phyloP scores from a whole-genome alignment of 2,888 invertebrate genomes.

The Phanerotoma sp. region DNA sequence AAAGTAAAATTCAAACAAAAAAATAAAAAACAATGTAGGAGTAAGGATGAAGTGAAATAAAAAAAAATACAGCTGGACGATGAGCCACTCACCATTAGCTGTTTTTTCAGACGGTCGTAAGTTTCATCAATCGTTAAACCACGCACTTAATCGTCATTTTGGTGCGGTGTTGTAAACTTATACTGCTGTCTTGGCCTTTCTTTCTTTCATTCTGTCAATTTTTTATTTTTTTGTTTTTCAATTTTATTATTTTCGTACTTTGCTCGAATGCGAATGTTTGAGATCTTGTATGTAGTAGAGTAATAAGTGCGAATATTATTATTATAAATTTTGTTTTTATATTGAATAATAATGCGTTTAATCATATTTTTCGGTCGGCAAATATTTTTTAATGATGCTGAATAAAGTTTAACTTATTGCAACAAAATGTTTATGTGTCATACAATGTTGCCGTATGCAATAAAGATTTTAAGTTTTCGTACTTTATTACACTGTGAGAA shows the following conservation, averaged over 20 bases:
- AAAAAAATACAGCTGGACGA: constrained; percentile 20
- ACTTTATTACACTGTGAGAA: too few relatives aligned
- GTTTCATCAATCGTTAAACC: constrained; percentile 53
- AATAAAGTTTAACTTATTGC: too few relatives aligned
- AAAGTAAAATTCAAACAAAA: too few relatives aligned
- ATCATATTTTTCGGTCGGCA: too few relatives aligned
- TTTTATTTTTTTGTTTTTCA: constrained; percentile 13
- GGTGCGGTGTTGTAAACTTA: constrained; percentile 53
- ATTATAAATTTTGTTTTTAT: too few relatives aligned
- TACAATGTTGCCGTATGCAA: too few relatives aligned
- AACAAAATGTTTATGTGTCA: too few relatives aligned
- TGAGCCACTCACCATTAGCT: constrained; percentile 33
- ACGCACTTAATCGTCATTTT: constrained; percentile 55
- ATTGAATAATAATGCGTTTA: too few relatives aligned
- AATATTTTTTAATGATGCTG: too few relatives aligned
- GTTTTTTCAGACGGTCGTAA: constrained; percentile 34
- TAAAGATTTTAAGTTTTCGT: too few relatives aligned
- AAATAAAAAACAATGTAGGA: constrained; percentile 8
- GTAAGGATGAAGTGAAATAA: not conserved
- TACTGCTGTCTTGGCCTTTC: constrained; percentile 18
- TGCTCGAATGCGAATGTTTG: constrained; percentile 26
- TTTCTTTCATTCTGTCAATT: constrained; percentile 8
- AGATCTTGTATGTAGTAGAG: not conserved
- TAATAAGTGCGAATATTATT: constrained; percentile 15
- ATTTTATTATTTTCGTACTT: constrained; percentile 18